Evolutionary conservation across 2,888 invertebrate species (phyloP), one percentile per base, ranked within the genome.

Genomic region (Spatulosminthurus flaviceps): DNA sequence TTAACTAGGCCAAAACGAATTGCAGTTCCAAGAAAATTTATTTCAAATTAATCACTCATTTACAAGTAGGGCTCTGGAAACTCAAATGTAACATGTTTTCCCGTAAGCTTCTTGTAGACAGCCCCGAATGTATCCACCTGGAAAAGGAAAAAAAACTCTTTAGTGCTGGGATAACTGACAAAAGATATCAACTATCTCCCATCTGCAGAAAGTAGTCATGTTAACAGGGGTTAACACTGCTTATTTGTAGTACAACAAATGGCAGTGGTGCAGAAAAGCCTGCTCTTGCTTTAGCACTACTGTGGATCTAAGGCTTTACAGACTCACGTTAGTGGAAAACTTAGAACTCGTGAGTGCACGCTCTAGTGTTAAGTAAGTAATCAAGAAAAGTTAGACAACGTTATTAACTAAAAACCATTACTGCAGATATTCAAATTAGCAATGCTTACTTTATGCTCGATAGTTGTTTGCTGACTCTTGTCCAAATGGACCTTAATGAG

Each of bases 401-500:
- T n/a, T n/a, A n/a, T n/a, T n/a, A n/a, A n/a, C n/a, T n/a, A n/a
- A n/a, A n/a, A n/a, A n/a, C n/a, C n/a, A n/a, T n/a, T n/a, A n/a
- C n/a, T n/a, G n/a, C n/a, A n/a, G n/a, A n/a, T n/a, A n/a, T n/a
- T n/a, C n/a, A n/a, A n/a, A n/a, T n/a, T n/a, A n/a, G n/a, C n/a
- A n/a, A n/a, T n/a, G n/a, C n/a, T 28, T 89, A 97, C 97, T 93
- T 99, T 99, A 89, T 98, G 98, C 91, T 98, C 99, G 89, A 99
- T 97, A 86, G 97, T 98, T 82, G 98, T 98, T 90, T 98, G 98
- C 89, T 98, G 97, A 89, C 93, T 95, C 90, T 98, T 98, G 89
- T 98, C 97, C 87, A 99, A 91, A 89, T 98, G 98, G 86, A 98
- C 97, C 90, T 99, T 99, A 88, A 96, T 95, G 83, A 99, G 91